Percentiles rank a stretch among this genome's conserved stretches.
phyloP scores from a whole-genome alignment of 2,888 invertebrate species.

The Chelonus formosanus region DNA sequence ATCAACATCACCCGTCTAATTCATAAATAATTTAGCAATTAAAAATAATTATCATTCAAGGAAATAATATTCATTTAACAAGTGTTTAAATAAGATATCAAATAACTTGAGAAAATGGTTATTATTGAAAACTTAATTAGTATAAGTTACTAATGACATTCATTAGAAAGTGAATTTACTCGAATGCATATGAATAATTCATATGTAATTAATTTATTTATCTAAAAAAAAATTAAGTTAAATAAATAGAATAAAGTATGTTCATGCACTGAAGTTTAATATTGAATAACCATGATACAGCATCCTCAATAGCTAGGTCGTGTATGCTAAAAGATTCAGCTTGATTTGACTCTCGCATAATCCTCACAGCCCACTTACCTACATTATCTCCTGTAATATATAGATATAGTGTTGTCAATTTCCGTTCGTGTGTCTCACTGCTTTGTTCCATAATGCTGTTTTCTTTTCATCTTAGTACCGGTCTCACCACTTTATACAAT shows the following conservation, averaged over 20 bases:
- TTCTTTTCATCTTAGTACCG: no score
- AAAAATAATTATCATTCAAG: neutral
- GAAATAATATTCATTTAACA: no score
- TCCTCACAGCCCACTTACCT: conserved; percentile 65
- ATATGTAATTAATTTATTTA: neutral
- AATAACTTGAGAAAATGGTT: no score
- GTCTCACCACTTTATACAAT: neutral
- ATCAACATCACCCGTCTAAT: no score
- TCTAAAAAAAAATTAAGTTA: conserved; percentile 19
- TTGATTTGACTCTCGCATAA: conserved; percentile 54
- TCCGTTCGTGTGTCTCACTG: conserved; percentile 35
- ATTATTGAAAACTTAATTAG: no score
- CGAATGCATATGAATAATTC: no score
- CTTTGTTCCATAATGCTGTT: conserved; percentile 10
- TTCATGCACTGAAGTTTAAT: neutral
- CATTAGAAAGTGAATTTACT: no score
- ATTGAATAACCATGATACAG: conserved; percentile 16
- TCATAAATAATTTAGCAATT: neutral
- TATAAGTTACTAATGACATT: no score
- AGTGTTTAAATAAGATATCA: no score
- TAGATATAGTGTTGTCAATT: conserved; percentile 37
- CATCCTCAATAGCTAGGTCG: conserved; percentile 29
- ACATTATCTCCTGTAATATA: conserved; percentile 52
- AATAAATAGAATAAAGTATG: neutral
- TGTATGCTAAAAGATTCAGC: neutral